Evolutionary conservation across 2,888 invertebrate species (phyloP), one percentile per base, ranked within the genome.

Genomic region (Conchocele bisecta): DNA sequence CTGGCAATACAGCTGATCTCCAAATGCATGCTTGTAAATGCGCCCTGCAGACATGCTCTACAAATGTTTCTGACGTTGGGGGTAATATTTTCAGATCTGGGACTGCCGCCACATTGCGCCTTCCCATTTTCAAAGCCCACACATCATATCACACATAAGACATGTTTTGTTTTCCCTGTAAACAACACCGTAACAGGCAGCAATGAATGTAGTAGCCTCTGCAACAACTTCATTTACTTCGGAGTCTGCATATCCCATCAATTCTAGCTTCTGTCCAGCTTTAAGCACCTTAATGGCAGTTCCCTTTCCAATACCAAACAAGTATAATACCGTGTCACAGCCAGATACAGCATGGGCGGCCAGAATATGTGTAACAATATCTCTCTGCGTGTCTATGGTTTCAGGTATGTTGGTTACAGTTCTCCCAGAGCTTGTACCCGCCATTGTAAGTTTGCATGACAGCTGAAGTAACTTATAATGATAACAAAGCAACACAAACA

Each of bases 321-420:
- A 50, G 9, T 22, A 9, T 9, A 63, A 56, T 4, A 69, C 69
- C 17, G 63, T 69, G 26, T 69, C 63, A 69, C 69, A 57, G 1
- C 58, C 69, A 20, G 63, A 63, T 9, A 61, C n/a, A 15, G 54
- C 63, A 64, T 69, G 69, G 3, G 53, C 51, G 2, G 63, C 41
- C 13, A 57, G 17, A 24, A 68, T 24, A 6, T 61, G 44, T 5
- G 53, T 20, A 4, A 60, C n/a, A 7, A 61, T 20, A 7, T 9
- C 6, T 29, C 28, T 20, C 54, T 68, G 60, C 17, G 39, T 50
- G 29, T 42, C 37, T 26, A 44, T 51, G 22, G 63, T 56, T 60
- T 28, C 39, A 20, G 15, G 17, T 5, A 50, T 60, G 24, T 60
- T 51, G 17, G 29, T 57, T 17, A 28, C 15, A 6, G 48, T 51